These are phyloP conservation scores for Clupea harengus DNA, from an alignment of 2,113 vertebrate species.

Conservation along the genomic window DNA sequence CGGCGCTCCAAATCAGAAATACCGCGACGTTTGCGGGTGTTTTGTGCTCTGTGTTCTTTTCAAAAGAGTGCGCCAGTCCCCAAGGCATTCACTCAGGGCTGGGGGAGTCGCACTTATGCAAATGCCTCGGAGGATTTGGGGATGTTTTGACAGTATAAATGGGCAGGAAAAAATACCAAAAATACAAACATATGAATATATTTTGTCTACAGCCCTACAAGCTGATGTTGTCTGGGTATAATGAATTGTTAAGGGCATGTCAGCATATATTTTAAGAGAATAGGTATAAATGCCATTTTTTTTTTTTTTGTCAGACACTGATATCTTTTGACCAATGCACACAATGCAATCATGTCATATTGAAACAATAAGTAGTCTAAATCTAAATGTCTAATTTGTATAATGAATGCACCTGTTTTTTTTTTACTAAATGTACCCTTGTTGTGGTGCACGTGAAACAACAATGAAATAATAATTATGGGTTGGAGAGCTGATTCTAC, in stretches of 20 bases:
- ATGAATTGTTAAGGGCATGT: neutral
- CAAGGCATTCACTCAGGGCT: constrained; percentile 5
- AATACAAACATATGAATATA: neutral
- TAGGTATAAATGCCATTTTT: neutral
- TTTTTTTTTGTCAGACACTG: neutral
- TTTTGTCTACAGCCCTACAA: neutral
- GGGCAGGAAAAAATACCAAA: neutral
- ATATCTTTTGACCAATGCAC: neutral
- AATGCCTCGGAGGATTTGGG: neutral
- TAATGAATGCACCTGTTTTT: neutral
- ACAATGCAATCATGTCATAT: neutral
- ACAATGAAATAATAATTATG: neutral
- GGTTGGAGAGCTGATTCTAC: neutral
- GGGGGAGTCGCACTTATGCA: neutral
- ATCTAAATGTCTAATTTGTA: neutral
- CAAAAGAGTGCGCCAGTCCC: neutral
- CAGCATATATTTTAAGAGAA: neutral
- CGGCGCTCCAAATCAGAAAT: constrained; percentile 62
- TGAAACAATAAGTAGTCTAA: neutral
- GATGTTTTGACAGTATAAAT: constrained; percentile 8
- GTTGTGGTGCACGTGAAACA: no score
- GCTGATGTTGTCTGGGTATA: neutral
- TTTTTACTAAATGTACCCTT: no score
- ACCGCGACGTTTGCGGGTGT: constrained; percentile 32
- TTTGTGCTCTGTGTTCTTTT: constrained; percentile 37